A percentile compares a stretch with the other conserved stretches of the same genome.
These are phyloP conservation scores for Anagyrus pseudococci DNA, from an alignment of 2,888 invertebrate species.

Conservation along the genomic window DNA sequence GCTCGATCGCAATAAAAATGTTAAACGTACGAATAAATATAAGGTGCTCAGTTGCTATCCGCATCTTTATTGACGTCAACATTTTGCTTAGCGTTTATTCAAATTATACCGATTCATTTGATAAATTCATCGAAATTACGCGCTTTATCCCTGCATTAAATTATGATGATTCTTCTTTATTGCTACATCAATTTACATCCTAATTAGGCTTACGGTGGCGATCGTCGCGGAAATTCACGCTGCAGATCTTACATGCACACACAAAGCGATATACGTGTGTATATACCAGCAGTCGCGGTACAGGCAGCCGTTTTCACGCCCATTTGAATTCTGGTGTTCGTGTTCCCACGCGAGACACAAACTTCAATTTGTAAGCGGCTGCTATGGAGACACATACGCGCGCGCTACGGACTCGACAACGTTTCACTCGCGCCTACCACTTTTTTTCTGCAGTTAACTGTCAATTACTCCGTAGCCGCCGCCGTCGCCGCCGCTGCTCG, in stretches of 20 bases:
- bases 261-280: too few relatives aligned
- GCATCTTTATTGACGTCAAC: too few relatives aligned
- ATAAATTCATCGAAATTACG: neutral
- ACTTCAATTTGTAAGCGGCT: slow-evolving; percentile 17
- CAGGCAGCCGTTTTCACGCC: too few relatives aligned
- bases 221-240: too few relatives aligned
- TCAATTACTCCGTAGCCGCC: slow-evolving; percentile 19
- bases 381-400: neutral
- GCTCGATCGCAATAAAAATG: too few relatives aligned
- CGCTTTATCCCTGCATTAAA: neutral
- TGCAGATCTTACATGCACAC: neutral
- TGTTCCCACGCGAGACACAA: slow-evolving; percentile 27
- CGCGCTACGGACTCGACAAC: neutral
- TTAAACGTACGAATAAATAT: too few relatives aligned
- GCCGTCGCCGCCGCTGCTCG: neutral
- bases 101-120: too few relatives aligned
- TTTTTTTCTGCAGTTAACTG: slow-evolving; percentile 8
- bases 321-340: neutral
- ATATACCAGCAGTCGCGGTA: too few relatives aligned
- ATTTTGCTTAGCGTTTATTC: too few relatives aligned
- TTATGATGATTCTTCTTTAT: neutral
- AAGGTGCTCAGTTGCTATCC: too few relatives aligned
- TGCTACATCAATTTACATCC: neutral
- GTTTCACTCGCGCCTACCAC: slow-evolving; percentile 10
- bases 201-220: too few relatives aligned